Conservation (phyloP, 2,888 invertebrate genomes). For the Drosophila nigritarsus region DNA sequence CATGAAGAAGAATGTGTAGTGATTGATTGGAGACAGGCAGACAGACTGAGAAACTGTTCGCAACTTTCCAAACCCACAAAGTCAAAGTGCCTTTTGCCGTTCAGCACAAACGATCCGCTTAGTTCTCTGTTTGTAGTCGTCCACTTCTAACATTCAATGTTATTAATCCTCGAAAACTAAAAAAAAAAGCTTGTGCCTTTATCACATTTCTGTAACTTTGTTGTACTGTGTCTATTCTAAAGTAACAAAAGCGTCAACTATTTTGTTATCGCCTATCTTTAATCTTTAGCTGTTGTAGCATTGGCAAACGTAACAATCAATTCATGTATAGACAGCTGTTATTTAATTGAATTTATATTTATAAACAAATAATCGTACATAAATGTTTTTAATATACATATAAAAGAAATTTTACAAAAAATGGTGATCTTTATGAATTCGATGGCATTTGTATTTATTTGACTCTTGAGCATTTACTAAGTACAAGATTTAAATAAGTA, state of each 20-base stretch:
- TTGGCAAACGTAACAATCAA: conserved; percentile 44
- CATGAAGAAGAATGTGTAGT: conserved; percentile 86
- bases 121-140: conserved; percentile 62
- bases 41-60: neutral
- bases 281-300: conserved; percentile 28
- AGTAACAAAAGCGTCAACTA: conserved; percentile 22
- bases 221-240: conserved; percentile 63
- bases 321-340: conserved; percentile 69
- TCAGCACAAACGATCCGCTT: conserved; percentile 29
- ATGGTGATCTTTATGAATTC: neutral
- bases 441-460: neutral
- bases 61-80: conserved; percentile 36
- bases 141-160: conserved; percentile 68
- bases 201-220: conserved; percentile 36
- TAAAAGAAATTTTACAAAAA: conserved; percentile 33
- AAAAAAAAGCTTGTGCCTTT: conserved; percentile 43
- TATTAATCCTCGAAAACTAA: conserved; percentile 51
- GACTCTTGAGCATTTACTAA: neutral
- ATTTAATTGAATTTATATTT: conserved; percentile 73
- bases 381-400: conserved; percentile 62
- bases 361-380: conserved; percentile 50
- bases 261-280: conserved; percentile 6
- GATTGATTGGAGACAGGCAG: conserved; percentile 19
- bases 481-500: neutral
- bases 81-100: conserved; percentile 66